These are phyloP conservation scores for Australoheros facetus DNA, from an alignment of 2,797 vertebrate species.

Conservation along the genomic window DNA sequence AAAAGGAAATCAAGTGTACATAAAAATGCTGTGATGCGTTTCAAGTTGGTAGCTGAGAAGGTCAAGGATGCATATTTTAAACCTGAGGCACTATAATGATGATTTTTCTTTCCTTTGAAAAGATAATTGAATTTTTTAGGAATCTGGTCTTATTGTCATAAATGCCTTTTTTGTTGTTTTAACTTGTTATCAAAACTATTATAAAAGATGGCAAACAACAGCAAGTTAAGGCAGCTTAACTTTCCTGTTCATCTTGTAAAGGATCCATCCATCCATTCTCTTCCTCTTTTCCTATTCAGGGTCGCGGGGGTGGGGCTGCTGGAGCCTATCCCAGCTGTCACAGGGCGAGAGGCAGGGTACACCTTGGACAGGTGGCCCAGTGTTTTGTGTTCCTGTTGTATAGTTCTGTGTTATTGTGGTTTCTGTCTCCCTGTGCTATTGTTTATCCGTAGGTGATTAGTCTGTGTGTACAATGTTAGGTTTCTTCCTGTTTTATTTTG, in stretches of 20 bases:
- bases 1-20: background rate
- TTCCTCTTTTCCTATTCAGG: no score
- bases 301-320: no score
- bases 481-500: no score
- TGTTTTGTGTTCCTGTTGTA: no score
- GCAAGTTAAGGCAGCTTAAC: background rate
- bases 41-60: background rate
- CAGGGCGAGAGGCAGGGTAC: no score
- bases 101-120: background rate
- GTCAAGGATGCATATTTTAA: background rate
- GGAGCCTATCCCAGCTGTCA: no score
- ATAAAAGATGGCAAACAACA: background rate
- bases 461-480: no score
- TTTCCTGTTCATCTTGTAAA: background rate
- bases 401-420: no score
- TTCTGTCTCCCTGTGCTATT: no score
- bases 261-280: no score
- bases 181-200: background rate
- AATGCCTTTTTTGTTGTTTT: background rate
- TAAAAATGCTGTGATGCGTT: background rate
- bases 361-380: no score
- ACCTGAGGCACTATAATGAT: background rate
- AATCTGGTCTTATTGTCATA: background rate
- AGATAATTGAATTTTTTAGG: background rate
- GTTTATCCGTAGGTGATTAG: no score